phyloP scores from a whole-genome alignment of 2,113 vertebrate genomes.

The Genyomyrus donnyi region DNA sequence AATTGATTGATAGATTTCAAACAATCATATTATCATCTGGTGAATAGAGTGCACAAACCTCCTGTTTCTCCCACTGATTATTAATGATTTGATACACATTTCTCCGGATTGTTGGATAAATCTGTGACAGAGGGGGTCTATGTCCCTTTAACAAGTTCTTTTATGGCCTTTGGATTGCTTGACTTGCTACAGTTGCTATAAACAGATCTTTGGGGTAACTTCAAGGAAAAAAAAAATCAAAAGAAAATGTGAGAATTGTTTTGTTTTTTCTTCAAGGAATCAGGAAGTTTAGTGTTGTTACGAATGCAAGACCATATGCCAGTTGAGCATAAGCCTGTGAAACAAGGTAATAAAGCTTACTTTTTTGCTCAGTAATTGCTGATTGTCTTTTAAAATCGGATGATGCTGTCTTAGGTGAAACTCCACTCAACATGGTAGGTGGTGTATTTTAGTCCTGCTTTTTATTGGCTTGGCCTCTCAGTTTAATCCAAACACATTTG shows the following conservation, averaged over 20 bases:
- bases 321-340: background rate
- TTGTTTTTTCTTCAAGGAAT: background rate
- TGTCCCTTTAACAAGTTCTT: background rate
- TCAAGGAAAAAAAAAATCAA: background rate
- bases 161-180: background rate
- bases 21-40: background rate
- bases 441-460: background rate
- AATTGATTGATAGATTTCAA: background rate
- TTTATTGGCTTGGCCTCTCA: background rate
- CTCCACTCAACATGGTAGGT: background rate
- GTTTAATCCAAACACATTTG: background rate
- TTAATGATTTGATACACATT: background rate
- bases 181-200: background rate
- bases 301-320: background rate
- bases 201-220: background rate
- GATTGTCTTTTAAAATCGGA: background rate
- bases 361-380: background rate
- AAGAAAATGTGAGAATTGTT: background rate
- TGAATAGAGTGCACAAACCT: background rate
- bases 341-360: background rate
- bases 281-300: background rate
- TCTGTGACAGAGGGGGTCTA: background rate
- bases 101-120: background rate
- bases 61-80: background rate
- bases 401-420: background rate